Percentiles rank a stretch among this genome's conserved stretches.
These are phyloP conservation scores for Oophaga pumilio DNA, from an alignment of 2,113 vertebrate species.

Conservation along the genomic window DNA sequence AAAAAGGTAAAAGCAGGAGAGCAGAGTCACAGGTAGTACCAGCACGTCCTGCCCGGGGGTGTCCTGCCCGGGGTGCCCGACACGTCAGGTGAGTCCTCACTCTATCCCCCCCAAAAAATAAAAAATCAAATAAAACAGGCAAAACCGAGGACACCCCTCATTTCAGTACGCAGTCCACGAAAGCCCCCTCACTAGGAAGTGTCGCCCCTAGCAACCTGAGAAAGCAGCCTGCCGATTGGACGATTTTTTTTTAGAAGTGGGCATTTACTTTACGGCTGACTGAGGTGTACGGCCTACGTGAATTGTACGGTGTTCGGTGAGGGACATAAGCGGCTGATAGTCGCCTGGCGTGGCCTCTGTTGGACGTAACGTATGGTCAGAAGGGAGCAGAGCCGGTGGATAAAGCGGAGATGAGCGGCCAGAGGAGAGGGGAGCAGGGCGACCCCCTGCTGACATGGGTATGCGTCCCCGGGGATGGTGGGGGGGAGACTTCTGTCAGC, in stretches of 20 bases:
- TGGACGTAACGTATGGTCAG: not conserved
- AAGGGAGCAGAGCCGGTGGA: not conserved
- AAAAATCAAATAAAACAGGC: conserved; percentile 4
- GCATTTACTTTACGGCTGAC: not conserved
- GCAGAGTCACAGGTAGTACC: too few relatives aligned
- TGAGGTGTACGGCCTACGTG: not conserved
- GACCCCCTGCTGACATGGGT: conserved; percentile 54
- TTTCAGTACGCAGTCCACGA: fast-evolving
- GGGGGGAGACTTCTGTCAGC: too few relatives aligned
- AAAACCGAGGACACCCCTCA: not conserved
- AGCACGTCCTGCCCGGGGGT: not conserved
- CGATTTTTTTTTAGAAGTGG: not conserved
- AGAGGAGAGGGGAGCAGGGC: conserved; percentile 26
- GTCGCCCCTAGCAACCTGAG: not conserved
- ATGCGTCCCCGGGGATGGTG: conserved; percentile 15
- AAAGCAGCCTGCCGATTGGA: conserved; percentile 7
- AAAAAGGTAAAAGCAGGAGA: too few relatives aligned
- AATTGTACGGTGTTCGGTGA: not conserved
- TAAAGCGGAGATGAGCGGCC: conserved; percentile 34
- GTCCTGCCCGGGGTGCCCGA: not conserved
- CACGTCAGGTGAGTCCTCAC: not conserved
- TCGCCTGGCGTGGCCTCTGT: not conserved
- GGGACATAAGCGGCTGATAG: not conserved
- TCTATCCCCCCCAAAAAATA: not conserved
- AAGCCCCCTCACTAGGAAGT: not conserved